phyloP scores from a whole-genome alignment of 2,797 vertebrate species.

The Triplophysa yarkandensis region DNA sequence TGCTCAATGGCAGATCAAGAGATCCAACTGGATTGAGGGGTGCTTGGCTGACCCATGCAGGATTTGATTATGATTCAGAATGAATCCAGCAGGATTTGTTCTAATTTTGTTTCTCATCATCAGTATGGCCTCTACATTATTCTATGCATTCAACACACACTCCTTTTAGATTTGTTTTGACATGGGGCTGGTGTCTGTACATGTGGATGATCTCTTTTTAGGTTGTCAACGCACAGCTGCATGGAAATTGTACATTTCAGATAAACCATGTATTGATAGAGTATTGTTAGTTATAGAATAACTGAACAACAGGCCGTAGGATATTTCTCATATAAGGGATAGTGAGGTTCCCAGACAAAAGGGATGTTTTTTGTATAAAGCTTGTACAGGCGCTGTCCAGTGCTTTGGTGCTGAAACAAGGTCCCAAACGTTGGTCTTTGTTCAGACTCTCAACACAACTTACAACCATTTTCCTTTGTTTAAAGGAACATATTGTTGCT shows the following conservation, averaged over 20 bases:
- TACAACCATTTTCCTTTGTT: slow-evolving; percentile 1
- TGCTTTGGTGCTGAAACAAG: slow-evolving; percentile 44
- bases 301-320: neutral
- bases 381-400: slow-evolving; percentile 50
- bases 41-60: too few relatives aligned
- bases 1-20: too few relatives aligned
- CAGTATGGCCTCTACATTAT: neutral
- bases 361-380: slow-evolving; percentile 40
- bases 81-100: neutral
- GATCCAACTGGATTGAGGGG: too few relatives aligned
- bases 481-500: neutral
- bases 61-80: neutral
- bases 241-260: neutral
- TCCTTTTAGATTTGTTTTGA: neutral
- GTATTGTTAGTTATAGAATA: neutral
- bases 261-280: neutral
- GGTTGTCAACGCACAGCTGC: neutral
- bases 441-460: slow-evolving; percentile 36
- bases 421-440: slow-evolving; percentile 18
- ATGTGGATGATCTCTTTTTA: neutral
- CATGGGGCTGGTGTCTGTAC: neutral
- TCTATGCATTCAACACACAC: neutral
- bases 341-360: neutral
- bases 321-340: neutral
- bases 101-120: neutral